These are phyloP conservation scores for Pelosia muscerda DNA, from an alignment of 2,888 invertebrate species.

Conservation along the genomic window DNA sequence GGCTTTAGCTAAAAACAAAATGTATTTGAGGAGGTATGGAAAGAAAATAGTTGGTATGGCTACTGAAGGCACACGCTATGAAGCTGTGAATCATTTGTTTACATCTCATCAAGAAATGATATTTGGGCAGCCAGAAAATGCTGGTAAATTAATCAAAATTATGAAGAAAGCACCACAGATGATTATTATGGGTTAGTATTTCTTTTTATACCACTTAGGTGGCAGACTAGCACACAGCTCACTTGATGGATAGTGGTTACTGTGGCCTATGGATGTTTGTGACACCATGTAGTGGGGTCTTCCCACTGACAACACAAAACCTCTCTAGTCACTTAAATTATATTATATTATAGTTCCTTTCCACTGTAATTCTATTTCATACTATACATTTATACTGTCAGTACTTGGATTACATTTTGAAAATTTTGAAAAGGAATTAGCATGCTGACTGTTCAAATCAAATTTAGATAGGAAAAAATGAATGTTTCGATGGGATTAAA, in stretches of 20 bases:
- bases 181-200: constrained; percentile 88
- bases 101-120: constrained; percentile 89
- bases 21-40: constrained; percentile 90
- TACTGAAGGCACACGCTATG: constrained; percentile 89
- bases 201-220: too few relatives aligned
- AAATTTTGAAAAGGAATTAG: too few relatives aligned
- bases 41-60: constrained; percentile 89
- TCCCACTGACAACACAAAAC: too few relatives aligned
- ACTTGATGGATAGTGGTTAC: too few relatives aligned
- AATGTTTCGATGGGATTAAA: too few relatives aligned
- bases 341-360: too few relatives aligned
- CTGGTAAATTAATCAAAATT: constrained; percentile 88
- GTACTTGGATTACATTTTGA: too few relatives aligned
- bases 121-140: constrained; percentile 90
- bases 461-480: too few relatives aligned
- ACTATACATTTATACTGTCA: background rate
- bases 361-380: background rate
- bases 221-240: too few relatives aligned
- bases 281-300: too few relatives aligned
- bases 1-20: constrained; percentile 88
- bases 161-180: constrained; percentile 91
- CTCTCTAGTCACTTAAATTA: background rate
- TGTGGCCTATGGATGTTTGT: too few relatives aligned
- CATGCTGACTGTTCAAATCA: too few relatives aligned
- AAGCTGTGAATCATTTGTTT: constrained; percentile 88